Evolutionary conservation across 2,797 vertebrate species (phyloP).

Genomic region (Xyrichtys novacula): DNA sequence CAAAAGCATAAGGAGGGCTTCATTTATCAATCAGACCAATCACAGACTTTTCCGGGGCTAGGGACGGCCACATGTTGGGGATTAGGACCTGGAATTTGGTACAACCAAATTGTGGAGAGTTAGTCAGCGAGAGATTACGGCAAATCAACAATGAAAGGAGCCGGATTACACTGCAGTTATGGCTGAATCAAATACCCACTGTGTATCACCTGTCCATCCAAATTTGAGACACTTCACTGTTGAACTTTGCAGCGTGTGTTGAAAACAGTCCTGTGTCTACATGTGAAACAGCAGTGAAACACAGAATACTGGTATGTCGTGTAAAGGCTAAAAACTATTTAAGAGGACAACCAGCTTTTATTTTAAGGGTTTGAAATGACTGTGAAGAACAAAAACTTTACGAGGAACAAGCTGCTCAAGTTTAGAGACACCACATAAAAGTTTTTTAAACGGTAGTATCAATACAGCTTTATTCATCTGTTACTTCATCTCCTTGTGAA

Average conservation of each 20-base stretch:
- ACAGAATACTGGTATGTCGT: background rate
- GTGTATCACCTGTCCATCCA: constrained; percentile 37
- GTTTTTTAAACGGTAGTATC: too few species aligned
- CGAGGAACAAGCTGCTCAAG: too few species aligned
- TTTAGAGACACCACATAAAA: too few species aligned
- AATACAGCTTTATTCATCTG: too few species aligned
- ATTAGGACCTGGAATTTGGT: constrained; percentile 76
- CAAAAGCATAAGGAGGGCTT: constrained; percentile 82
- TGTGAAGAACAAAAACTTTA: too few species aligned
- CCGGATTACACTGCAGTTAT: constrained; percentile 60
- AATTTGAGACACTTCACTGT: constrained; percentile 22
- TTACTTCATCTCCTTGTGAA: too few species aligned
- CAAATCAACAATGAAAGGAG: constrained; percentile 75
- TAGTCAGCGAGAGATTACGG: constrained; percentile 67
- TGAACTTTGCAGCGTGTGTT: background rate
- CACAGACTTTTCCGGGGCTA: constrained; percentile 82
- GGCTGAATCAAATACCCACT: constrained; percentile 45
- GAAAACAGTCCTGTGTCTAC: background rate
- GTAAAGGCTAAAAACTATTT: too few species aligned
- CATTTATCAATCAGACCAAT: constrained; percentile 90
- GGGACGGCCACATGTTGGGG: constrained; percentile 83
- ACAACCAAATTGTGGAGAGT: constrained; percentile 68
- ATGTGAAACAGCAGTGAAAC: background rate
- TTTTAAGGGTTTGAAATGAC: too few species aligned
- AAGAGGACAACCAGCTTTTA: too few species aligned